These are phyloP conservation scores for Lagothrix lagotricha DNA, from an alignment of 2,797 vertebrate genomes.

Conservation along the genomic window DNA sequence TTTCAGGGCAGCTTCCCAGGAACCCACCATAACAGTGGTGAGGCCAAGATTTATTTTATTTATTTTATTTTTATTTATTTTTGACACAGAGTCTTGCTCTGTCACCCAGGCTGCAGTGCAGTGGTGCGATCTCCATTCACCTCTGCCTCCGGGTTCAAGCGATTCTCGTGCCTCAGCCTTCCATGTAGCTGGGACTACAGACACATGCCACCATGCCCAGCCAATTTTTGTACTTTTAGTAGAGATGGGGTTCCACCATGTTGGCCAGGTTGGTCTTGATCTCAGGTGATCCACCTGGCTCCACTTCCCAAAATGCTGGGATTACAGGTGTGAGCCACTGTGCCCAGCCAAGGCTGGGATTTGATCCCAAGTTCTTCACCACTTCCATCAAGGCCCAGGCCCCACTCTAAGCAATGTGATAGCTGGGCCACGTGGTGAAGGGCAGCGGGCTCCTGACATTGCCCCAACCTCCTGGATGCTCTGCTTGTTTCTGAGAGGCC, in stretches of 20 bases:
- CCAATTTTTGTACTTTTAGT: neutral
- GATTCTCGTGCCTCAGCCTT: neutral
- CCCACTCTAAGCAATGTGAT: neutral
- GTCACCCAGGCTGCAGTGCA: neutral
- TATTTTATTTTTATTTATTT: neutral
- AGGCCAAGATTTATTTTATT: neutral
- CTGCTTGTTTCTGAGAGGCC: neutral
- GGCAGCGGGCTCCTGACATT: neutral
- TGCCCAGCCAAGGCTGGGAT: neutral
- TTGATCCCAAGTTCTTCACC: neutral
- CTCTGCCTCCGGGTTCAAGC: neutral
- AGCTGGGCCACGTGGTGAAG: neutral
- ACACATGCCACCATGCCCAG: neutral
- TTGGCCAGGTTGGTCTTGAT: neutral
- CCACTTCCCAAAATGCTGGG: neutral
- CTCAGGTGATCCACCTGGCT: neutral
- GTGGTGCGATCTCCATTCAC: neutral
- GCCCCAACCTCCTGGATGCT: neutral
- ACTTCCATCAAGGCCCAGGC: accelerated
- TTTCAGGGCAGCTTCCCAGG: neutral
- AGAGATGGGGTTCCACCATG: too few relatives aligned
- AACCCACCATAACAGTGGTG: too few relatives aligned
- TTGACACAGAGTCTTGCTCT: neutral
- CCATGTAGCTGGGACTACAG: neutral
- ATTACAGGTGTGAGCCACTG: neutral